These are phyloP conservation scores for Tipula confusa DNA, from an alignment of 2,888 invertebrate species.

Conservation along the genomic window DNA sequence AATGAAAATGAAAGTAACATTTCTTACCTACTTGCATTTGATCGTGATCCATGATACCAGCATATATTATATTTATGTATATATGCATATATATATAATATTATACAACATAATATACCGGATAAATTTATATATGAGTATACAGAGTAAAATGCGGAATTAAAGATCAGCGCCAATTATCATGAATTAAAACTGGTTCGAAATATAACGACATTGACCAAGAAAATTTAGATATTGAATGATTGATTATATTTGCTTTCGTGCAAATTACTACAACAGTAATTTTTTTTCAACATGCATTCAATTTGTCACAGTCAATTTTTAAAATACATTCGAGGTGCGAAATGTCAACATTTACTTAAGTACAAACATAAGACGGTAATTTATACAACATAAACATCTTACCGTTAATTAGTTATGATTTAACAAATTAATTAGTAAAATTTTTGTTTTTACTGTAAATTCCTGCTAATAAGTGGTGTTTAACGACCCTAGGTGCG, in stretches of 20 bases:
- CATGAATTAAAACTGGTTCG: background rate
- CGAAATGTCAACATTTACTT: background rate
- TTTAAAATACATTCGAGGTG: background rate
- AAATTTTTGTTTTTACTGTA: background rate
- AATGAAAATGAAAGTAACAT: slow-evolving; percentile 3
- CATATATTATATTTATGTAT: too few relatives aligned
- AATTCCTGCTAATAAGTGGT: background rate
- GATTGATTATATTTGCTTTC: background rate
- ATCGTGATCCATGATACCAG: background rate
- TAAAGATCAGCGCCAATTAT: background rate
- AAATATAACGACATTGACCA: background rate
- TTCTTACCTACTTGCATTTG: background rate
- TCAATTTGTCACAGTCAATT: background rate
- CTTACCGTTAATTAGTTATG: background rate
- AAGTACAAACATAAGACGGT: background rate
- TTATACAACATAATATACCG: too few relatives aligned
- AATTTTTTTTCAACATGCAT: background rate
- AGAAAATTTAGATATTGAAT: too few relatives aligned
- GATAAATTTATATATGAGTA: background rate
- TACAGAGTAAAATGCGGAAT: background rate
- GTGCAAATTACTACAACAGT: background rate
- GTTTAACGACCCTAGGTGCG: too few relatives aligned
- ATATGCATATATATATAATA: background rate
- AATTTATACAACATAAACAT: background rate
- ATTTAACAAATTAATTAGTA: background rate